Conservation (phyloP, 2,797 vertebrate genomes). For the Sternotherus odoratus region DNA sequence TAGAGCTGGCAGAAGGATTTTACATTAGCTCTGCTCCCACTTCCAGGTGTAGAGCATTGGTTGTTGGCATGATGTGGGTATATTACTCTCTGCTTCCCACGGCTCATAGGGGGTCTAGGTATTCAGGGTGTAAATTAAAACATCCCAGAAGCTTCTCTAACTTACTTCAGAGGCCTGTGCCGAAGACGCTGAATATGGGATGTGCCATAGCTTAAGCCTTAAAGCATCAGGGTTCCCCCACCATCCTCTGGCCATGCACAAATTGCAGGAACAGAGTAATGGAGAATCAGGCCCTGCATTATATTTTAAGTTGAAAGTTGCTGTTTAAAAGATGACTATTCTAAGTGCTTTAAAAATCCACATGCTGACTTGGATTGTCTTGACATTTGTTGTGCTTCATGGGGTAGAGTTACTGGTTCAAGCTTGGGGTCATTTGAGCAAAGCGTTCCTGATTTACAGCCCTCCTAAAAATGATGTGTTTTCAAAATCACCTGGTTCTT, state of each 20-base stretch:
- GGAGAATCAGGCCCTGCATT: background rate
- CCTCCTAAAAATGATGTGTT: too few species aligned
- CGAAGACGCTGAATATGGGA: background rate
- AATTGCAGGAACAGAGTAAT: background rate
- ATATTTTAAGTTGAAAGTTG: background rate
- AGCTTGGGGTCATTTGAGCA: too few species aligned
- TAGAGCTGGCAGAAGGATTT: background rate
- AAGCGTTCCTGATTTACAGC: too few species aligned
- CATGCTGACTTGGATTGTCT: too few species aligned
- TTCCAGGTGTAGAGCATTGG: background rate
- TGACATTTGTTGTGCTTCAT: too few species aligned
- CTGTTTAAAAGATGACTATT: background rate
- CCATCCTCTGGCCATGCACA: background rate
- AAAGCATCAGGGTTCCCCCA: background rate
- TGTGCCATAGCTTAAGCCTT: background rate
- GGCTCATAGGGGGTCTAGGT: background rate
- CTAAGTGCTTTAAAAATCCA: background rate
- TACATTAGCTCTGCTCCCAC: background rate
- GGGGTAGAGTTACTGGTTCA: too few species aligned
- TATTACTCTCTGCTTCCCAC: background rate
- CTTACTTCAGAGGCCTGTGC: background rate
- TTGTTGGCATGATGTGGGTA: background rate
- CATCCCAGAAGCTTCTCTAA: background rate
- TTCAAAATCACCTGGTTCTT: too few species aligned
- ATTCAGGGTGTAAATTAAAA: background rate